Conservation (phyloP, 2,113 vertebrate species). For the Dunckerocampus dactyliophorus region DNA sequence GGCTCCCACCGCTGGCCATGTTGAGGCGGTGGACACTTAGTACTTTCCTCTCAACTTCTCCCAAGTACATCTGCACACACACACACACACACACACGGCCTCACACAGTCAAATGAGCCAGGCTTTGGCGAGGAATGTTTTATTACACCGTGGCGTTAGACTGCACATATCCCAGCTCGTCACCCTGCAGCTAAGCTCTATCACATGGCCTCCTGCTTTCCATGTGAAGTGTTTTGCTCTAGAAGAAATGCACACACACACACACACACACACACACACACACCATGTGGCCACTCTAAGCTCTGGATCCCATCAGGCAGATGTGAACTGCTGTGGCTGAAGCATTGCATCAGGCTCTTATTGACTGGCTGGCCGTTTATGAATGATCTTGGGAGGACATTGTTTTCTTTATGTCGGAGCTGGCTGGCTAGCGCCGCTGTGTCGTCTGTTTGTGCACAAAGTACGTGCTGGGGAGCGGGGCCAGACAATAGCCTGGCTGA, state of each 20-base stretch:
- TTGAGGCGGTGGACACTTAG: constrained; percentile 73
- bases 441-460: constrained; percentile 72
- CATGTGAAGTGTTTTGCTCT: constrained; percentile 56
- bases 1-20: constrained; percentile 80
- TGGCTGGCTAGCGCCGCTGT: constrained; percentile 61
- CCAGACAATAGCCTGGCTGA: constrained; percentile 73
- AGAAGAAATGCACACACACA: constrained; percentile 38
- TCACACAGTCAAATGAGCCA: constrained; percentile 45
- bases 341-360: constrained; percentile 47
- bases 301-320: constrained; percentile 47
- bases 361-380: constrained; percentile 59
- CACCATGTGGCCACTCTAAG: constrained; percentile 29
- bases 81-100: constrained; percentile 44
- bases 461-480: constrained; percentile 65
- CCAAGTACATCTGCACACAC: constrained; percentile 59
- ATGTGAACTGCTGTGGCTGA: constrained; percentile 55
- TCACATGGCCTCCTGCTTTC: constrained; percentile 62
- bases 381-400: constrained; percentile 70
- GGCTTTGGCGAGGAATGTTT: constrained; percentile 66
- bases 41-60: constrained; percentile 76
- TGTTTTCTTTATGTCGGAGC: constrained; percentile 70
- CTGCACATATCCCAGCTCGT: constrained; percentile 61
- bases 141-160: constrained; percentile 60
- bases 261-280: constrained; percentile 27
- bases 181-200: constrained; percentile 65